Evolutionary conservation across 2,113 vertebrate species (phyloP).

Genomic region (Pao palembangensis): DNA sequence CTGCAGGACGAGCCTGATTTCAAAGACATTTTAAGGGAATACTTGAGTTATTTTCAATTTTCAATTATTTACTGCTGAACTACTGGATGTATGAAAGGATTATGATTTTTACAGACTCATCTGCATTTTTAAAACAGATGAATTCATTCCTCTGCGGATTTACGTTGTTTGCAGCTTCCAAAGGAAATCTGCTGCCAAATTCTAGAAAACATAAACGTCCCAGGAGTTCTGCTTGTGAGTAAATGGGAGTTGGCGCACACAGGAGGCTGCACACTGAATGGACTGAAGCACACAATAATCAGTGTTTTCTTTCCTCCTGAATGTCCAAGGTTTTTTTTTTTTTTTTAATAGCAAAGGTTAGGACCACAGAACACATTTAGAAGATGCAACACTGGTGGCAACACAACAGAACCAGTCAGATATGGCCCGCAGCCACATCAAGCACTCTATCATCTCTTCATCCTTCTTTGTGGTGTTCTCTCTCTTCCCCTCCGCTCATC

Average conservation of each 20-base stretch:
- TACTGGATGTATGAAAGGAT: neutral
- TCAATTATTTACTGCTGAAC: too few relatives aligned
- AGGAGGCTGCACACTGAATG: neutral
- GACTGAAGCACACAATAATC: neutral
- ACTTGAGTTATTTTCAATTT: neutral
- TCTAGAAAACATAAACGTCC: constrained; percentile 35
- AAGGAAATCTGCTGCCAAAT: constrained; percentile 27
- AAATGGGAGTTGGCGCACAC: neutral
- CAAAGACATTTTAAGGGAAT: neutral
- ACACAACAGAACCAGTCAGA: constrained; percentile 28
- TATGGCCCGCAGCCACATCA: constrained; percentile 34
- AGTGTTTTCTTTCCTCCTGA: too few relatives aligned
- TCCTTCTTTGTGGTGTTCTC: constrained; percentile 37
- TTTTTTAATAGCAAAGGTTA: too few relatives aligned
- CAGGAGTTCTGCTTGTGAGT: constrained; percentile 21
- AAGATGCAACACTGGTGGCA: too few relatives aligned
- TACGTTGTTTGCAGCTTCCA: constrained; percentile 20
- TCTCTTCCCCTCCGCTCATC: constrained; percentile 57
- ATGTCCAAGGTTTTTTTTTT: too few relatives aligned
- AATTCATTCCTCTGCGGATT: constrained; percentile 39
- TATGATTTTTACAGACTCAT: constrained; percentile 5
- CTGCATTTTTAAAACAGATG: constrained; percentile 17
- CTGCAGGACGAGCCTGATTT: neutral
- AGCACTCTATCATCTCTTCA: constrained; percentile 52
- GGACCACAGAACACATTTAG: too few relatives aligned